A percentile compares a stretch with the other conserved stretches of the same genome.
Evolutionary conservation across 2,113 vertebrate genomes (phyloP).

Genomic region (Trematomus loennbergii): DNA sequence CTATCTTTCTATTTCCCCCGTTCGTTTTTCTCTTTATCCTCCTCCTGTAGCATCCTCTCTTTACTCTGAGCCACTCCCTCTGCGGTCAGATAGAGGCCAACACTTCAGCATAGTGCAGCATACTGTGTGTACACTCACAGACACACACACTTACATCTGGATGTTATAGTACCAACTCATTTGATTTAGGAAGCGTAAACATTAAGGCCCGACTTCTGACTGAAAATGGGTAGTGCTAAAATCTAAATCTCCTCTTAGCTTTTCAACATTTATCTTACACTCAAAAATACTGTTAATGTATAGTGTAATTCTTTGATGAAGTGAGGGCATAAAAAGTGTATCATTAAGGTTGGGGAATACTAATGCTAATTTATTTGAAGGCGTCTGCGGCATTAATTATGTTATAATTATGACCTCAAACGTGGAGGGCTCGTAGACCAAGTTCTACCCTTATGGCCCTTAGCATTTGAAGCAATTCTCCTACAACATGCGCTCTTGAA

Average conservation of each 20-base stretch:
- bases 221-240: neutral
- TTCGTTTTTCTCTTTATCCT: conserved; percentile 54
- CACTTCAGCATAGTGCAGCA: conserved; percentile 74
- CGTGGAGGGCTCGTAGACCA: neutral
- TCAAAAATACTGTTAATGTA: neutral
- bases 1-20: conserved; percentile 25
- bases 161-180: neutral
- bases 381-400: neutral
- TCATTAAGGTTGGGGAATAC: neutral
- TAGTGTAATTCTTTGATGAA: neutral
- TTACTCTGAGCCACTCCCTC: conserved; percentile 72
- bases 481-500: conserved; percentile 16
- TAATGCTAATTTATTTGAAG: neutral
- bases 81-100: conserved; percentile 82
- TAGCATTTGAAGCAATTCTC: conserved; percentile 9
- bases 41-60: conserved; percentile 55
- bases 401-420: neutral
- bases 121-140: conserved; percentile 41
- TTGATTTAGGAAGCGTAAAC: neutral
- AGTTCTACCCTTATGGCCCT: neutral
- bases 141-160: conserved; percentile 20
- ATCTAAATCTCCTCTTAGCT: neutral
- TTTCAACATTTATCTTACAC: neutral
- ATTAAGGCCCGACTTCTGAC: neutral
- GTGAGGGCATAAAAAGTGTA: too few species aligned